A percentile compares a stretch with the other conserved stretches of the same genome.
These are phyloP conservation scores for Perizoma flavofasciatum DNA, from an alignment of 2,888 invertebrate species.

Conservation along the genomic window DNA sequence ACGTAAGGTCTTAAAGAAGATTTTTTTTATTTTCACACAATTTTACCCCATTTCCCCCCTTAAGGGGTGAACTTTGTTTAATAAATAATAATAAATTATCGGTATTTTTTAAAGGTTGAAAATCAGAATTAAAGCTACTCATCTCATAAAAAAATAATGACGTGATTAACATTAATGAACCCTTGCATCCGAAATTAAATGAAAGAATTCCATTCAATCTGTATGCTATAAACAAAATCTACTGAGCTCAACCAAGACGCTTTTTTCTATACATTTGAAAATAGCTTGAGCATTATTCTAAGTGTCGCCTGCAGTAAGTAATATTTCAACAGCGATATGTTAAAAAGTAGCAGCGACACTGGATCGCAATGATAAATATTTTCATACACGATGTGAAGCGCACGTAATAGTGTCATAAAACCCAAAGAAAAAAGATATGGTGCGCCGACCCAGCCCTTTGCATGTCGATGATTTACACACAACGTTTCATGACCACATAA, in stretches of 20 bases:
- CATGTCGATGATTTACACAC: conserved; percentile 41
- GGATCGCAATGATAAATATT: conserved; percentile 40
- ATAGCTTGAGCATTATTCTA: conserved; percentile 14
- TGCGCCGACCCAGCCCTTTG: conserved; percentile 39
- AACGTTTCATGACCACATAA: conserved; percentile 40
- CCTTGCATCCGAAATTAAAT: too few relatives aligned
- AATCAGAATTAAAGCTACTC: too few relatives aligned
- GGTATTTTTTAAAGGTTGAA: too few relatives aligned
- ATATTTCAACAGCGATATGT: conserved; percentile 24
- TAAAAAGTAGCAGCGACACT: conserved; percentile 29
- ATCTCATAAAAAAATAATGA: too few relatives aligned
- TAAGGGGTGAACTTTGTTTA: too few relatives aligned
- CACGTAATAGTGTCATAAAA: conserved; percentile 41
- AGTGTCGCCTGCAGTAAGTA: conserved; percentile 22
- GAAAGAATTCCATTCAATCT: too few relatives aligned
- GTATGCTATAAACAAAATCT: not conserved
- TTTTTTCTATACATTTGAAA: not conserved
- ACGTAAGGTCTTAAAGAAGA: too few relatives aligned
- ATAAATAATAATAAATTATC: too few relatives aligned
- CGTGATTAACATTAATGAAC: too few relatives aligned
- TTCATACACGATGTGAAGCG: conserved; percentile 40
- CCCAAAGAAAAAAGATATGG: conserved; percentile 38
- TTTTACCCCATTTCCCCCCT: too few relatives aligned
- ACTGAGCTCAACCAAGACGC: not conserved
- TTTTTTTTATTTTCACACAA: too few relatives aligned